Evolutionary conservation across 2,113 vertebrate species (phyloP).

Genomic region (Dendrocopos noguchii): DNA sequence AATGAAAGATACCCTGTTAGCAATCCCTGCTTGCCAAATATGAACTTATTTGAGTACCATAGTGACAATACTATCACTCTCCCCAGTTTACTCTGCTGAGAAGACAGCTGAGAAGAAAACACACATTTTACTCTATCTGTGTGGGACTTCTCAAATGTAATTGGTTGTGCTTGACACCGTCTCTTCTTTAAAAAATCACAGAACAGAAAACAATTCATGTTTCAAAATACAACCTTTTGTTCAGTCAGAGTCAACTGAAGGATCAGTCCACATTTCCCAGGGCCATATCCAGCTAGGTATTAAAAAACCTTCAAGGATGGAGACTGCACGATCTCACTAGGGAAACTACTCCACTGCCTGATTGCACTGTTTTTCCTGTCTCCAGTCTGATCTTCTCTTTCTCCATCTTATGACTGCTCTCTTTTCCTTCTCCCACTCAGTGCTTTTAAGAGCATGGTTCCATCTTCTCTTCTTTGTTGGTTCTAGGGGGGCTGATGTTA

Average conservation of each 20-base stretch:
- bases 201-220: not conserved
- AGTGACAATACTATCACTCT: not conserved
- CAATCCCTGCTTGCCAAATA: not conserved
- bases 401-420: not conserved
- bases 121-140: not conserved
- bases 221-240: not conserved
- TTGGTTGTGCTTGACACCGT: not conserved
- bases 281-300: fast-evolving
- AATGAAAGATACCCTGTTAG: not conserved
- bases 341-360: not conserved
- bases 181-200: not conserved
- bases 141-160: not conserved
- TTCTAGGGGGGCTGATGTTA: not conserved
- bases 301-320: not conserved
- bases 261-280: fast-evolving
- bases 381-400: not conserved
- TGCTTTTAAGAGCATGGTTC: not conserved
- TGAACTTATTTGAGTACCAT: not conserved
- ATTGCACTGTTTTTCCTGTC: not conserved
- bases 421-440: not conserved
- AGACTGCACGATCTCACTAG: not conserved
- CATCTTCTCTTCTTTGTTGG: not conserved
- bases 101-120: not conserved
- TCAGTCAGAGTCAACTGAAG: not conserved
- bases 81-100: not conserved